Evolutionary conservation across 64 coral and sea anemone genomes (phyloP).

Genomic region (Pachyseris speciosa): DNA sequence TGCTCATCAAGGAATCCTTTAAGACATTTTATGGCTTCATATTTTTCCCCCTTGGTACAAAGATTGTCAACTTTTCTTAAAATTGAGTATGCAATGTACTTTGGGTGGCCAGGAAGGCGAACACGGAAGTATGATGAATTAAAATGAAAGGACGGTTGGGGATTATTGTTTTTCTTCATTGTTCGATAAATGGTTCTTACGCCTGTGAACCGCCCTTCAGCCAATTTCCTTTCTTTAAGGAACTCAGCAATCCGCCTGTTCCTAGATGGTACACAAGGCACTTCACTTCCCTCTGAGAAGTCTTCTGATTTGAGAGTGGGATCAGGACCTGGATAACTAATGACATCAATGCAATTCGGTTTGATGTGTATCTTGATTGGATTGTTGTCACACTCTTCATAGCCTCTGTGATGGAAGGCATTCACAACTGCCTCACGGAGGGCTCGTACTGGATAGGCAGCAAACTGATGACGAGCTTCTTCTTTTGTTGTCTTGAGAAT

Average conservation of each 20-base stretch:
- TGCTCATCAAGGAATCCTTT: slow-evolving; percentile 32
- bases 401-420: slow-evolving; percentile 73
- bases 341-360: slow-evolving; percentile 54
- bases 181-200: slow-evolving; percentile 58
- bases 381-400: slow-evolving; percentile 26
- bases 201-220: slow-evolving; percentile 64
- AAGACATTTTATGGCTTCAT: slow-evolving; percentile 40
- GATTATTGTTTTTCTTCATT: slow-evolving; percentile 64
- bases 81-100: slow-evolving; percentile 47
- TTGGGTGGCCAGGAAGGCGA: slow-evolving; percentile 67
- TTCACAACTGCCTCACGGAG: slow-evolving; percentile 70
- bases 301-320: slow-evolving; percentile 23
- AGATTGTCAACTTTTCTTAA: slow-evolving; percentile 51
- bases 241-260: slow-evolving; percentile 72
- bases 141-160: slow-evolving; percentile 58
- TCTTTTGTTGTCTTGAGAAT: slow-evolving; percentile 58
- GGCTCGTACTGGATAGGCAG: slow-evolving; percentile 49
- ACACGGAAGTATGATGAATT: slow-evolving; percentile 28
- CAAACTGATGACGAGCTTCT: slow-evolving; percentile 43
- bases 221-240: slow-evolving; percentile 65
- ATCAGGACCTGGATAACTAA: slow-evolving; percentile 75
- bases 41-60: slow-evolving; percentile 22
- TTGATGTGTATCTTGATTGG: slow-evolving; percentile 72
- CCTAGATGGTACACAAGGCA: slow-evolving; percentile 55
- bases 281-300: slow-evolving; percentile 39